Percentiles rank a stretch among this genome's conserved stretches.
Evolutionary conservation across 2,888 invertebrate species (phyloP).

Genomic region (Itoplectis maculator): DNA sequence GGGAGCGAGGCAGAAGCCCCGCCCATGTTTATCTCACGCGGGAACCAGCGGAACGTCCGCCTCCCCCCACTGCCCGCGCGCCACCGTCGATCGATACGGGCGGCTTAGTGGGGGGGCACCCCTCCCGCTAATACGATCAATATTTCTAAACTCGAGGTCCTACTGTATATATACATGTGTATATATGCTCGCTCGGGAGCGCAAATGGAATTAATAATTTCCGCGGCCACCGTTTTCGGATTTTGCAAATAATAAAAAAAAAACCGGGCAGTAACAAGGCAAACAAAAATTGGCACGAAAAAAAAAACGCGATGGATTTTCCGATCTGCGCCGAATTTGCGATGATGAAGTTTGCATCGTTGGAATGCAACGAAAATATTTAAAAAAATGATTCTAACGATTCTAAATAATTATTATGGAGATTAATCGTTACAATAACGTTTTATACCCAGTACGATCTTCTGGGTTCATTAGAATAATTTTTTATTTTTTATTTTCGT

Average conservation of each 20-base stretch:
- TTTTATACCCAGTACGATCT: no score
- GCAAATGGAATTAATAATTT: not conserved
- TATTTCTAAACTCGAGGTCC: conserved; percentile 25
- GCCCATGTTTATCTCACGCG: conserved; percentile 3
- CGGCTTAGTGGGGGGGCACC: not conserved
- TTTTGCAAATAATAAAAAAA: not conserved
- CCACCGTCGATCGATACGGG: conserved; percentile 23
- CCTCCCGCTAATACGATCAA: conserved; percentile 21
- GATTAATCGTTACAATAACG: no score
- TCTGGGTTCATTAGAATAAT: no score
- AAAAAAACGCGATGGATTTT: no score
- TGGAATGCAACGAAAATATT: no score
- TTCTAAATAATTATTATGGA: no score
- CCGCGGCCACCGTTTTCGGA: no score
- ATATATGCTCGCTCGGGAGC: no score
- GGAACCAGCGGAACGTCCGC: not conserved
- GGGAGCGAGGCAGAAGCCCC: not conserved
- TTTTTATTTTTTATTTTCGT: no score
- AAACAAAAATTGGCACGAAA: no score
- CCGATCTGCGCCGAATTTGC: not conserved
- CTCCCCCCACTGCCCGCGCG: conserved; percentile 13
- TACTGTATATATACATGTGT: conserved; percentile 3
- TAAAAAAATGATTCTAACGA: no score
- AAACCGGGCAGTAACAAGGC: not conserved
- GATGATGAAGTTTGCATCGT: no score